Base-by-base conservation (phyloP, 2,888 invertebrate species). In the Seira ritae region DNA sequence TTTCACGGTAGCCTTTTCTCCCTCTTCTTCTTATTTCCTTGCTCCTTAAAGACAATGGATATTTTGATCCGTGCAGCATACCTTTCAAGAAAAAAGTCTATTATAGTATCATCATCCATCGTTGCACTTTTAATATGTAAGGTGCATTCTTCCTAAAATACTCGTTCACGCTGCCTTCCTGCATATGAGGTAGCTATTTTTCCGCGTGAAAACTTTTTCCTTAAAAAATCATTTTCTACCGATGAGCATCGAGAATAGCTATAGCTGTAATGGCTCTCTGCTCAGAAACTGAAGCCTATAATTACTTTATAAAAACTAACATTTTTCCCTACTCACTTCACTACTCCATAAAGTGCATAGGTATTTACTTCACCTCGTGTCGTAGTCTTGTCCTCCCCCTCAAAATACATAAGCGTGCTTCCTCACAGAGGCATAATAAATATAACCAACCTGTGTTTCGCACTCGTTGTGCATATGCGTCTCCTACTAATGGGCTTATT, bases 401-500 rank as follows among this genome's bases (percentile, higher is more conserved):
- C 15, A 55, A 17, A 55, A 55, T n/a, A 55, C 6, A 12, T 12
- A 3, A 55, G 15, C 17, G 55, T 55, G 55, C 12, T 55, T 55
- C 17, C 55, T 55, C 31, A 31, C 8, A n/a, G n/a, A n/a, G n/a
- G n/a, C 31, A 2, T 31, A 2, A 31, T 31, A 2, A 2, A 31
- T 31, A 4, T 31, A n/a, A 55, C 6, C 17, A 55, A 55, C 55
- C 6, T 55, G 55, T n/a, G 55, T 55, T 55, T 55, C 17, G 31
- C 31, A 4, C 31, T 3, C 12, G n/a, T 12, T 2, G 50, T 78
- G 78, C 78, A 78, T 78, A 72, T 78, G 66, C 71, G 31, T 55
- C 15, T 55, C 24, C 55, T 80, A 66, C 79, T 79, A 80, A 80
- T 80, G 79, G 79, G 73, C 73, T 80, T 80, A 80, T 73, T 80